Conservation (phyloP, 2,113 vertebrate genomes). For the Macroglossus sobrinus region DNA sequence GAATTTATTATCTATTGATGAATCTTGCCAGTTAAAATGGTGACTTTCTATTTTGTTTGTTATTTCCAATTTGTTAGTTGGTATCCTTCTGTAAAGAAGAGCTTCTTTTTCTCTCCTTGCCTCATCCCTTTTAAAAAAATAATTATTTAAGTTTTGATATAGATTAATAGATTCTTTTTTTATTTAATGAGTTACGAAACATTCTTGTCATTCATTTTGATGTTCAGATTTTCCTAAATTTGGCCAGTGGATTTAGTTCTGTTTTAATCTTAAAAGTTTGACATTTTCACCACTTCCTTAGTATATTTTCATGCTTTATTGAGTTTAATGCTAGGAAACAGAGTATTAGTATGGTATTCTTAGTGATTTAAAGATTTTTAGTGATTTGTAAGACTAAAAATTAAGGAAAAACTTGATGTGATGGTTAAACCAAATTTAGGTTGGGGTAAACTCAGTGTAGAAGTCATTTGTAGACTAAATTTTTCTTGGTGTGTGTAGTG, state of each 20-base stretch:
- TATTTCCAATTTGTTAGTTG: neutral
- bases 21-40: neutral
- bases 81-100: neutral
- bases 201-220: neutral
- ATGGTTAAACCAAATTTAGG: neutral
- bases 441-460: neutral
- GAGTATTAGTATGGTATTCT: neutral
- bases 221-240: neutral
- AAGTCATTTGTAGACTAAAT: neutral
- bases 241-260: neutral
- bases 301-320: neutral
- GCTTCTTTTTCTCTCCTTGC: neutral
- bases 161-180: neutral
- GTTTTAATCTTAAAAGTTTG: conserved; percentile 24
- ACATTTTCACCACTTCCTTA: neutral
- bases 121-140: neutral
- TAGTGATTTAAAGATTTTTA: neutral
- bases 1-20: conserved; percentile 5
- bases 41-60: neutral
- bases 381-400: neutral
- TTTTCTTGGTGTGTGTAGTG: neutral
- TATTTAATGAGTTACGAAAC: neutral
- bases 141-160: neutral
- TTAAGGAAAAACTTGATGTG: neutral
- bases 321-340: neutral